Percentiles rank a stretch among this genome's conserved stretches.
Conservation (phyloP, 1,140 invertebrate genomes). For the Cyclargus thomasi region DNA sequence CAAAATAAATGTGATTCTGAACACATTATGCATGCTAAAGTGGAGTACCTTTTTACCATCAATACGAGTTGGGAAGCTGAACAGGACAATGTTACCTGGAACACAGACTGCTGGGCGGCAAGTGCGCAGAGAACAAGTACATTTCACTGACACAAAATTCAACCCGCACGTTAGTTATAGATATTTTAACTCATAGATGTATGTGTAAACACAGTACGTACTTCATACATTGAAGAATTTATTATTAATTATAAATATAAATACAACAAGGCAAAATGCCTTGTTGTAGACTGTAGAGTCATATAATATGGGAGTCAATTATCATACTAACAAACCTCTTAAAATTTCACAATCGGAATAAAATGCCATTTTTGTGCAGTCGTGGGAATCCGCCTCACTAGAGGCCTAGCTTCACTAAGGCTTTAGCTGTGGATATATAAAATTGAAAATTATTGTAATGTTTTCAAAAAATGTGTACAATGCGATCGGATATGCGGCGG, state of each 20-base stretch:
- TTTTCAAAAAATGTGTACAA: constrained; percentile 22
- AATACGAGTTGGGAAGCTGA: background rate
- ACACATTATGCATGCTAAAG: background rate
- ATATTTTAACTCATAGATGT: too few relatives aligned
- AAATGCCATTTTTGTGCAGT: background rate
- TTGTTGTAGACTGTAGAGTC: too few relatives aligned
- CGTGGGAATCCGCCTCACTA: background rate
- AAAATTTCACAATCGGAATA: too few relatives aligned
- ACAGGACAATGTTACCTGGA: background rate
- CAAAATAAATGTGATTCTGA: background rate
- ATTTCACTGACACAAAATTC: background rate
- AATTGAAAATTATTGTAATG: background rate
- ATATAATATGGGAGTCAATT: too few relatives aligned
- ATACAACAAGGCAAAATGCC: too few relatives aligned
- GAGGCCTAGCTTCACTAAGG: background rate
- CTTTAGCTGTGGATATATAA: background rate
- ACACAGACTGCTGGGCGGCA: background rate
- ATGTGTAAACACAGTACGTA: too few relatives aligned
- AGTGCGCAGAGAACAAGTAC: background rate
- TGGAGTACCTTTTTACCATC: background rate
- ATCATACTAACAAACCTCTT: too few relatives aligned
- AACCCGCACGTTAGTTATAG: background rate
- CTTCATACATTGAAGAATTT: too few relatives aligned
- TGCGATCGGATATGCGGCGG: constrained; percentile 21
- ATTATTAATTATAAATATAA: too few relatives aligned